Base-by-base conservation (phyloP, 2,113 vertebrate genomes). In the Hippolais icterina region DNA sequence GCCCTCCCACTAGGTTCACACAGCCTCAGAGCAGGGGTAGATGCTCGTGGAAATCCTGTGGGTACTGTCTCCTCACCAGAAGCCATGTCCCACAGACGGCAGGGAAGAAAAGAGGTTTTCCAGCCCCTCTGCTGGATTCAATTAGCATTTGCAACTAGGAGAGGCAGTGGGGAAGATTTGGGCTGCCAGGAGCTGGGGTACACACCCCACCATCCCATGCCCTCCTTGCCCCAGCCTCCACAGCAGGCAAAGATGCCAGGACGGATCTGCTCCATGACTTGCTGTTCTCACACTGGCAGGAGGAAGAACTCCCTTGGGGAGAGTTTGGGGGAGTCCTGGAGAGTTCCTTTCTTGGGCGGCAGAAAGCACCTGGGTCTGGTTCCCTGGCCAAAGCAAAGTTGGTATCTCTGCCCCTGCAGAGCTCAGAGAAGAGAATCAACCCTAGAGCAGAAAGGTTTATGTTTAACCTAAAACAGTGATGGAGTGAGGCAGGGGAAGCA, bases 21-120 rank as follows among this genome's bases (percentile, higher is more conserved):
- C 27, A 5, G 56, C 31, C 41, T 18, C 6, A 2, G 52, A 25
- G 12, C n/a, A 33, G 15, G 13, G 11, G 15, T 5, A 49, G 25
- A 13, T 11, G 47, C 10, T 83, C 23, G 29, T 0, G 0, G 16
- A 46, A 41, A 10, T 74, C 31, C 41, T 3, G 0, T 5, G 16
- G 5, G 15, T 56, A 49, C 52, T 59, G 39, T 46, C 9, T 12
- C 11, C 8, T 13, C 57, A 29, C 2, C 1, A 6, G 21, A 7
- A 63, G 15, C 60, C 27, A 6, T 0, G 2, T 74, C 47, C 24
- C 44, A 41, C 8, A 28, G 13, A 22, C 1, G 10, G 12, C 39
- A 80, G 16, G 15, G 19, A 71, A 85, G 11, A 52, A 50, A 78
- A 8, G 7, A 71, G 14, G 11, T 14, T 83, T 69, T 44, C 9